A percentile compares a stretch with the other conserved stretches of the same genome.
Evolutionary conservation across 1,140 invertebrate genomes (phyloP).

Genomic region (Eupristina koningsbergeri): DNA sequence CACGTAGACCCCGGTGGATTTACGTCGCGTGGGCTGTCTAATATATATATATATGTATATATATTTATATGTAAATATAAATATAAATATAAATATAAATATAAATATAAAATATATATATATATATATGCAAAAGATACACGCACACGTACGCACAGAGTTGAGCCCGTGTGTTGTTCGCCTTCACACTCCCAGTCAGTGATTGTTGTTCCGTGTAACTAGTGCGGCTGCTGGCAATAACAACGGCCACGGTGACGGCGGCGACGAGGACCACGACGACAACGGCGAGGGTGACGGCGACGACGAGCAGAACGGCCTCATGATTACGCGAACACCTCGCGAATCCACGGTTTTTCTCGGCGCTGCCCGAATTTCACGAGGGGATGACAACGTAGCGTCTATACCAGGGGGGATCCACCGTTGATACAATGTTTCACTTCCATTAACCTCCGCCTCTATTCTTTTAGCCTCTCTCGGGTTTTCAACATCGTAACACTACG

Average conservation of each 20-base stretch:
- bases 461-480: background rate
- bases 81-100: no score
- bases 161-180: background rate
- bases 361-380: background rate
- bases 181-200: conserved; percentile 7
- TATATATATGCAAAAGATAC: conserved; percentile 6
- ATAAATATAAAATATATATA: no score
- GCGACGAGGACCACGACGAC: background rate
- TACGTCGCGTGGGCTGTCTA: background rate
- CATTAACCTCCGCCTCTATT: background rate
- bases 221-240: background rate
- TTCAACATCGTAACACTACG: background rate
- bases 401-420: no score
- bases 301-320: background rate
- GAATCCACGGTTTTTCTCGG: background rate
- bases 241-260: background rate
- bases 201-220: conserved; percentile 29
- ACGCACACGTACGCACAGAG: background rate
- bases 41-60: no score
- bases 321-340: conserved; percentile 13
- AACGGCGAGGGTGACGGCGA: background rate
- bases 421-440: background rate
- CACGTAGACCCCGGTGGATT: conserved; percentile 2
- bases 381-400: background rate
- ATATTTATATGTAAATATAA: no score